Conservation (phyloP, 2,797 vertebrate species). For the Botia kubotai region DNA sequence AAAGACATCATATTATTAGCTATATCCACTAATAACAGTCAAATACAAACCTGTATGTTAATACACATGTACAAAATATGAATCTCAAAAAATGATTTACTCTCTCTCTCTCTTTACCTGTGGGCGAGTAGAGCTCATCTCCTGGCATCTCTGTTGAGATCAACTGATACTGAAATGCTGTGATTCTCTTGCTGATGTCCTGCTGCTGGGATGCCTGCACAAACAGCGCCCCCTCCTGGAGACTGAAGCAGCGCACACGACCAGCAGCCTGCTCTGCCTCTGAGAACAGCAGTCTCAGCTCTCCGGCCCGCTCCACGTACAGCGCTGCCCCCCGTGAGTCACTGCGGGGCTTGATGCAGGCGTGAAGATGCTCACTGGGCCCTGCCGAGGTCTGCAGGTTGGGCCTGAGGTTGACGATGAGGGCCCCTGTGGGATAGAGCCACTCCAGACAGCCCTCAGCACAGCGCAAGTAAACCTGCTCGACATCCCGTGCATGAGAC, state of each 20-base stretch:
- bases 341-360: conserved; percentile 86
- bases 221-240: conserved; percentile 86
- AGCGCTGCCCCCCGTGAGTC: conserved; percentile 89
- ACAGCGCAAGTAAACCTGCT: conserved; percentile 95
- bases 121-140: conserved; percentile 68
- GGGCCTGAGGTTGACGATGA: conserved; percentile 90
- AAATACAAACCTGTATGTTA: too few species aligned
- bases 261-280: conserved; percentile 77
- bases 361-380: conserved; percentile 75
- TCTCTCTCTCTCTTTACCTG: conserved; percentile 62
- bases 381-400: conserved; percentile 78
- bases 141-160: conserved; percentile 69
- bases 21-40: not conserved
- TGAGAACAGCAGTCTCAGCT: conserved; percentile 86
- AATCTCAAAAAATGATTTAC: too few species aligned
- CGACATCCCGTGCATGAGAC: conserved; percentile 90
- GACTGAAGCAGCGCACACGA: conserved; percentile 82
- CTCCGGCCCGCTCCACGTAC: conserved; percentile 90
- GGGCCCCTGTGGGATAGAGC: conserved; percentile 93
- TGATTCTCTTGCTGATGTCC: conserved; percentile 91
- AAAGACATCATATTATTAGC: too few species aligned
- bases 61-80: too few species aligned
- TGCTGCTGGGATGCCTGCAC: conserved; percentile 87
- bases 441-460: conserved; percentile 89
- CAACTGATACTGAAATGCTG: conserved; percentile 92